Conservation (phyloP, 35 echinoderm and acorn worm genomes). For the Eucidaris tribuloides region DNA sequence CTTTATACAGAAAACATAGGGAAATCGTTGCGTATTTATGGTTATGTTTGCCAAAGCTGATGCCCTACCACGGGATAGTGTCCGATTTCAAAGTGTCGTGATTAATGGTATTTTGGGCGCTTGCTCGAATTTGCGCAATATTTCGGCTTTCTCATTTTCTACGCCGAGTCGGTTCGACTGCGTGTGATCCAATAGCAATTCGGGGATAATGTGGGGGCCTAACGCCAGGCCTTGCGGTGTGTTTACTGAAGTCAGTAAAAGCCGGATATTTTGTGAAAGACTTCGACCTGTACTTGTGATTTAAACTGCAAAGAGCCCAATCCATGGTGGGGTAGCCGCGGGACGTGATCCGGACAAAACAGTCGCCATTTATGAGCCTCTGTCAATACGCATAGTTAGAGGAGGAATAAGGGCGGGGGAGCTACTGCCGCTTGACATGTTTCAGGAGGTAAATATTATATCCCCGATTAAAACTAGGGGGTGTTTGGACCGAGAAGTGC, state of each 20-base stretch:
- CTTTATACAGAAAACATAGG: constrained; percentile 12
- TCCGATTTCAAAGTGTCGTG: constrained; percentile 29
- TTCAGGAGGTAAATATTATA: too few species aligned
- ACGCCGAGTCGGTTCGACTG: background rate
- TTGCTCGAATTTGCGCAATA: constrained; percentile 7
- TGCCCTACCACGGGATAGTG: background rate
- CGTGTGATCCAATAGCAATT: background rate
- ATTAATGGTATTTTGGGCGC: constrained; percentile 30
- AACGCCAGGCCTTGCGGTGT: background rate
- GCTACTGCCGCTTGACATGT: too few species aligned
- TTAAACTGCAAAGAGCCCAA: background rate
- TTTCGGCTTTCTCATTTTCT: constrained; percentile 7
- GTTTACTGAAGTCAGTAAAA: constrained; percentile 27
- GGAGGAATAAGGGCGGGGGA: too few species aligned
- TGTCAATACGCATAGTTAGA: constrained; percentile 22
- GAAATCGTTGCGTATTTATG: constrained; percentile 20
- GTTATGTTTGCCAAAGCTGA: constrained; percentile 21
- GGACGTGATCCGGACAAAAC: constrained; percentile 15
- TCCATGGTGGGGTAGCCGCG: background rate
- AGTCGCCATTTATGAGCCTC: constrained; percentile 1
- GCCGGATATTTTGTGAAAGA: constrained; percentile 37
- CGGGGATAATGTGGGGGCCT: background rate
- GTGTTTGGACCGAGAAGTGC: too few species aligned
- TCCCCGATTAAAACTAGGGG: too few species aligned
- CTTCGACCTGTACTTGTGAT: constrained; percentile 18